Conservation (phyloP, 2,888 invertebrate species). For the Dasysyrphus albostriatus region DNA sequence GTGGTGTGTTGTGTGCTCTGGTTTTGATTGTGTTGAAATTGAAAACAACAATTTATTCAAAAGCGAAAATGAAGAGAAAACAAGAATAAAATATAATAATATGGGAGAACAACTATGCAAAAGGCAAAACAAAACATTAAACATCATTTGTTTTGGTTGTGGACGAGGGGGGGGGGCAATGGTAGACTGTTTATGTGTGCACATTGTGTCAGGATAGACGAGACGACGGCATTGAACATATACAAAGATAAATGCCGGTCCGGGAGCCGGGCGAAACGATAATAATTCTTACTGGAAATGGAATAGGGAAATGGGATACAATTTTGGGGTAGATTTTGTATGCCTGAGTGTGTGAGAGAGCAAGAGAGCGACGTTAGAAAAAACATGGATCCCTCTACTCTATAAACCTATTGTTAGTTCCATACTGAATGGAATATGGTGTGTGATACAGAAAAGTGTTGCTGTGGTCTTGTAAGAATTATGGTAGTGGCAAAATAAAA, state of each 20-base stretch:
- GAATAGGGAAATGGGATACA: conserved; percentile 2
- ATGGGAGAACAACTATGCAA: conserved; percentile 13
- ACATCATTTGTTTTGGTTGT: not conserved
- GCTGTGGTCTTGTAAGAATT: too few relatives aligned
- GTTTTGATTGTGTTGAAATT: conserved; percentile 48
- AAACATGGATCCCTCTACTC: not conserved
- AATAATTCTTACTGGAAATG: conserved; percentile 41
- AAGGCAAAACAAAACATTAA: conserved; percentile 26
- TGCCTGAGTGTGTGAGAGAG: not conserved
- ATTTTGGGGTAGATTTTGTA: not conserved
- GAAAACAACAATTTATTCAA: conserved; percentile 42
- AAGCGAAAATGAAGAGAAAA: conserved; percentile 64
- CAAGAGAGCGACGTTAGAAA: not conserved
- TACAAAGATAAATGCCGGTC: conserved; percentile 20
- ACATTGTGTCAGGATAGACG: conserved; percentile 66
- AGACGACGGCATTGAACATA: conserved; percentile 73
- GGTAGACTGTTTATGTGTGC: conserved; percentile 70
- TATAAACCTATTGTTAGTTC: too few relatives aligned
- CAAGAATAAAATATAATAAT: conserved; percentile 33
- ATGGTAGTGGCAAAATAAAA: too few relatives aligned
- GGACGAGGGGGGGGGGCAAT: not conserved
- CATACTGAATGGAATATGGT: too few relatives aligned
- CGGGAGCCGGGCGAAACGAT: conserved; percentile 20
- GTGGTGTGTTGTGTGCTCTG: conserved; percentile 42
- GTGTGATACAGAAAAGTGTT: too few relatives aligned